Base-by-base conservation (phyloP, 2,797 vertebrate genomes). In the Anguilla obscura region DNA sequence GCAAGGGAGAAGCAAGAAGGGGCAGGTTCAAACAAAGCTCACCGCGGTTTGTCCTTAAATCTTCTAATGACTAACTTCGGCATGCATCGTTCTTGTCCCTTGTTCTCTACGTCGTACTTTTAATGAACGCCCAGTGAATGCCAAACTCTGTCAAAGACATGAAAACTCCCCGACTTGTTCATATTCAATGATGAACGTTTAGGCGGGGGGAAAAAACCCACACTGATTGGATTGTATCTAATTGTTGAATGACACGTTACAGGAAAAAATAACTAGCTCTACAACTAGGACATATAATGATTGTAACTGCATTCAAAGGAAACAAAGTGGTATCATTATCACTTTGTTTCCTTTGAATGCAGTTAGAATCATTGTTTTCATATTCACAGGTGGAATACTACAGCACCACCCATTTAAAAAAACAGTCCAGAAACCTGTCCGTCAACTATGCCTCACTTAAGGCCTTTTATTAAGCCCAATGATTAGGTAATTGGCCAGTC, bases 1-100 rank as follows among this genome's bases (percentile, higher is more conserved):
- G 93, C 18, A 85, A 86, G n/a, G 12, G n/a, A 86, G n/a, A 30
- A 1, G 27, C 2, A 8, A 71, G n/a, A 69, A 14, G 14, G 27
- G 66, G 9, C 27, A 71, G 1, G 12, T 71, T 71, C 66, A 71
- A 30, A 12, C n/a, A 10, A 69, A 27, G 18, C 21, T 4, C 24
- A n/a, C 63, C 4, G n/a, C 6, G 3, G 63, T 69, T 69, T 7
- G 3, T 69, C 63, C 63, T 69, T n/a, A n/a, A n/a, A 24, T 69
- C 0, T n/a, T 21, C n/a, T 4, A n/a, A 21, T 69, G n/a, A 69
- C 63, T 18, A 63, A n/a, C 6, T 69, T 69, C 1, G n/a, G 24
- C 21, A n/a, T 0, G 18, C 52, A 52, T 52, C 8, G n/a, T 21
- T 27, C 10, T 69, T 69, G 21, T 69, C 63, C 18, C 58, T 24